Conservation (phyloP, 1,140 invertebrate genomes). For the Papilio dardanus region DNA sequence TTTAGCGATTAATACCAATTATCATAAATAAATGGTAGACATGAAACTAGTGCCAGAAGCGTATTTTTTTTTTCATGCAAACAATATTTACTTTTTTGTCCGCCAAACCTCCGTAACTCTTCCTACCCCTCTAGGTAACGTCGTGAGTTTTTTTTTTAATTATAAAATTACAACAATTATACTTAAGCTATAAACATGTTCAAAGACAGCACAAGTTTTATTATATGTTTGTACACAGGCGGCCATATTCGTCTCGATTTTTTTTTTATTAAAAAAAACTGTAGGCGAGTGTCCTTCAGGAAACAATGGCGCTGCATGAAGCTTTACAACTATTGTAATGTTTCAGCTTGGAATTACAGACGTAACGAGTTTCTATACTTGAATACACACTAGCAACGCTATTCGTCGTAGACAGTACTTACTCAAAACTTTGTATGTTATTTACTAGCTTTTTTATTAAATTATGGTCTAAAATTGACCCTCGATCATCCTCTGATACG, state of each 20-base stretch:
- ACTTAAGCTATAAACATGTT: neutral
- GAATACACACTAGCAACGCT: neutral
- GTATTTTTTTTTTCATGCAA: too few species aligned
- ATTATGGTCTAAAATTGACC: too few species aligned
- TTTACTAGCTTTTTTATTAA: too few species aligned
- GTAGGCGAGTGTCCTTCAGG: conserved; percentile 10
- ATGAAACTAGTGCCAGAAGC: too few species aligned
- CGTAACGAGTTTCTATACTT: neutral
- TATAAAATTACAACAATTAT: neutral
- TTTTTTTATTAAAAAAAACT: neutral
- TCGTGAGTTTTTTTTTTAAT: too few species aligned
- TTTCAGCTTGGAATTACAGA: neutral
- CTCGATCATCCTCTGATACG: neutral
- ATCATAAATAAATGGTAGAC: too few species aligned
- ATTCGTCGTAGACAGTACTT: neutral
- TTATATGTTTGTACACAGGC: neutral
- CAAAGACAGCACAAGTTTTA: neutral
- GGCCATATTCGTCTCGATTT: neutral
- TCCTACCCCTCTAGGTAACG: too few species aligned
- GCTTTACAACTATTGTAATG: conserved; percentile 12
- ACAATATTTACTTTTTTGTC: too few species aligned
- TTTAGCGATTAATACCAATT: too few species aligned
- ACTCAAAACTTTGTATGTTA: neutral
- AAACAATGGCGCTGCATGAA: conserved; percentile 5
- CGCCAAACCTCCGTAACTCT: too few species aligned